Evolutionary conservation across 2,113 vertebrate genomes (phyloP).

Genomic region (Aptenodytes patagonicus): DNA sequence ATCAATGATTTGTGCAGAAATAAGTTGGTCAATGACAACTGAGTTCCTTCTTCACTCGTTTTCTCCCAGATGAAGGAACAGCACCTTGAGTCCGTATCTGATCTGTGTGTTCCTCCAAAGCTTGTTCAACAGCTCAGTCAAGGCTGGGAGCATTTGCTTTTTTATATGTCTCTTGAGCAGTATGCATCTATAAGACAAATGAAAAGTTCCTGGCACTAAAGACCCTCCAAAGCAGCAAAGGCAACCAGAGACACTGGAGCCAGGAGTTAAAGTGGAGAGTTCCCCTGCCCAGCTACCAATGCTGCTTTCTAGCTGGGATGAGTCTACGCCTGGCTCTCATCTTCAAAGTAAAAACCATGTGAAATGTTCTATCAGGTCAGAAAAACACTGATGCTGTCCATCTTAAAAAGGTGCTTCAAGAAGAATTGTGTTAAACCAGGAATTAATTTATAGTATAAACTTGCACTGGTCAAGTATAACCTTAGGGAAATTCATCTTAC

Average conservation of each 20-base stretch:
- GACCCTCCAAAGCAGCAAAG: not conserved
- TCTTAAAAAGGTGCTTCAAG: not conserved
- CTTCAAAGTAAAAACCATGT: not conserved
- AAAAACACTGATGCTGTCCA: not conserved
- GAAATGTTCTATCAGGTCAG: not conserved
- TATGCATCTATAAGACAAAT: not conserved
- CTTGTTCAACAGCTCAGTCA: not conserved
- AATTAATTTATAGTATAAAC: not conserved
- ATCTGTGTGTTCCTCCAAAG: not conserved
- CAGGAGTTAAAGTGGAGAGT: not conserved
- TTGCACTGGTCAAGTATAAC: not conserved
- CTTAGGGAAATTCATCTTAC: not conserved
- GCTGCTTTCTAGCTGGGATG: not conserved
- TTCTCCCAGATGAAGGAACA: not conserved
- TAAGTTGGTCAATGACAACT: rapidly evolving
- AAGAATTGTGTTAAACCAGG: not conserved
- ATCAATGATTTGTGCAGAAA: not conserved
- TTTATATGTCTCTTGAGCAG: not conserved
- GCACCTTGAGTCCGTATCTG: rapidly evolving
- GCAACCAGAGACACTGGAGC: not conserved
- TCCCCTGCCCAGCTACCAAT: not conserved
- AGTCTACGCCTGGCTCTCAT: not conserved
- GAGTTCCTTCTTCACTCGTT: rapidly evolving
- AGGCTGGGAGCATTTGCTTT: rapidly evolving
- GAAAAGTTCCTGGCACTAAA: not conserved